Evolutionary conservation across 2,888 invertebrate genomes (phyloP).

Genomic region (Deladenus siricidicola): DNA sequence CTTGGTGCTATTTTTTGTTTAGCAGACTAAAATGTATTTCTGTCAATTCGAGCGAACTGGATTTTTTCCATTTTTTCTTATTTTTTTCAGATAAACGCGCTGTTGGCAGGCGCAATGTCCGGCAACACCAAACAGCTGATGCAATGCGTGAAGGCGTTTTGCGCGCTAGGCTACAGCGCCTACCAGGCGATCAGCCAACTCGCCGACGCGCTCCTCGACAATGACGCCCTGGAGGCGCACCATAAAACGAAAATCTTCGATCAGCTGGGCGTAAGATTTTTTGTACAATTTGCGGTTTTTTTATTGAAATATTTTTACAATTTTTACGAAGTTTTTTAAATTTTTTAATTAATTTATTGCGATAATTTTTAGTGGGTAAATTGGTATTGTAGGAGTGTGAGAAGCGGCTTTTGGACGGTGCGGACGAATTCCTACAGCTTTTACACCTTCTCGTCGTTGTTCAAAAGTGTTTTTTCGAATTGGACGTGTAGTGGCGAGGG

Average conservation of each 20-base stretch:
- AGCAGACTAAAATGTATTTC: too few relatives aligned
- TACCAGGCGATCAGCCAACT: conserved; percentile 30
- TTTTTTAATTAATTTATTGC: too few relatives aligned
- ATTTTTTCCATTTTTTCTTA: too few relatives aligned
- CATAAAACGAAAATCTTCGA: conserved; percentile 30
- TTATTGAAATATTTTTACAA: background rate
- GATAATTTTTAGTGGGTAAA: too few relatives aligned
- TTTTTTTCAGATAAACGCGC: background rate
- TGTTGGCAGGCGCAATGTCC: background rate
- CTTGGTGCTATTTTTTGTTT: too few relatives aligned
- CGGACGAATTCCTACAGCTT: conserved; percentile 19
- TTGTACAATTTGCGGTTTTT: background rate
- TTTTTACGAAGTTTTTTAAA: background rate
- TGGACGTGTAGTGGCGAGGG: too few relatives aligned
- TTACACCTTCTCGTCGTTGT: conserved; percentile 6
- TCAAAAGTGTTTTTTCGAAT: conserved; percentile 12
- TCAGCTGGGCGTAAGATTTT: conserved; percentile 25
- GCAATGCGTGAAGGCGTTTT: conserved; percentile 10
- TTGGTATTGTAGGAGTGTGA: conserved; percentile 23
- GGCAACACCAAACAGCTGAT: background rate
- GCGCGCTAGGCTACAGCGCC: conserved; percentile 24
- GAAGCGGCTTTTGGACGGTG: conserved; percentile 22
- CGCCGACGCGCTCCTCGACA: conserved; percentile 19
- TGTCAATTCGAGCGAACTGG: too few relatives aligned
- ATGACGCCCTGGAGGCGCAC: conserved; percentile 7